Percentiles rank a stretch among this genome's conserved stretches.
These are phyloP conservation scores for Miltochrista miniata DNA, from an alignment of 2,888 invertebrate species.

Conservation along the genomic window DNA sequence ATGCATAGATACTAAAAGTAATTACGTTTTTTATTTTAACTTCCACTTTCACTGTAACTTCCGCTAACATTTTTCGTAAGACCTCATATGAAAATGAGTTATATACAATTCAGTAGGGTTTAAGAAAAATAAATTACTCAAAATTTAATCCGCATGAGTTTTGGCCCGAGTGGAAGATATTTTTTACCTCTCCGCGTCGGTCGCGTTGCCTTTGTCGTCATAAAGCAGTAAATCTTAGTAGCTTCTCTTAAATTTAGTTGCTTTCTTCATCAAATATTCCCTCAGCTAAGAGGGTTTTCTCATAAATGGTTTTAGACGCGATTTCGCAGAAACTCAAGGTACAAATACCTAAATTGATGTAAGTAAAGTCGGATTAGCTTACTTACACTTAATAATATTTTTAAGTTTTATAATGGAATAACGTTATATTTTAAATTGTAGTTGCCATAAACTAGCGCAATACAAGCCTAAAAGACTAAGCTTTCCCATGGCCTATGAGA, in stretches of 20 bases:
- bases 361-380: not conserved
- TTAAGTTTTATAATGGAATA: not conserved
- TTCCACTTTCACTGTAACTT: too few species aligned
- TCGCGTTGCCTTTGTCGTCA: slow-evolving; percentile 65
- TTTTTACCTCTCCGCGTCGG: slow-evolving; percentile 53
- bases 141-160: slow-evolving; percentile 54
- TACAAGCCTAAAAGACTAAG: too few species aligned
- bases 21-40: too few species aligned
- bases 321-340: slow-evolving; percentile 27
- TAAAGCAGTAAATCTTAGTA: slow-evolving; percentile 68
- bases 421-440: not conserved
- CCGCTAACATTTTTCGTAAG: too few species aligned
- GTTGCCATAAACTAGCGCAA: too few species aligned
- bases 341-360: slow-evolving; percentile 10
- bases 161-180: slow-evolving; percentile 65
- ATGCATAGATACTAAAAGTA: too few species aligned
- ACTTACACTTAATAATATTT: not conserved
- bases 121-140: too few species aligned
- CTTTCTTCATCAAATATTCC: slow-evolving; percentile 53
- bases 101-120: too few species aligned
- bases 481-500: too few species aligned
- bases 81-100: too few species aligned
- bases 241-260: slow-evolving; percentile 62
- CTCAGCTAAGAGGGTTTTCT: slow-evolving; percentile 31
- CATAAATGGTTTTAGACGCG: slow-evolving; percentile 25